Evolutionary conservation across 1,140 invertebrate genomes (phyloP), one percentile per base, ranked within the genome.

Genomic region (Magallana ariakensis): DNA sequence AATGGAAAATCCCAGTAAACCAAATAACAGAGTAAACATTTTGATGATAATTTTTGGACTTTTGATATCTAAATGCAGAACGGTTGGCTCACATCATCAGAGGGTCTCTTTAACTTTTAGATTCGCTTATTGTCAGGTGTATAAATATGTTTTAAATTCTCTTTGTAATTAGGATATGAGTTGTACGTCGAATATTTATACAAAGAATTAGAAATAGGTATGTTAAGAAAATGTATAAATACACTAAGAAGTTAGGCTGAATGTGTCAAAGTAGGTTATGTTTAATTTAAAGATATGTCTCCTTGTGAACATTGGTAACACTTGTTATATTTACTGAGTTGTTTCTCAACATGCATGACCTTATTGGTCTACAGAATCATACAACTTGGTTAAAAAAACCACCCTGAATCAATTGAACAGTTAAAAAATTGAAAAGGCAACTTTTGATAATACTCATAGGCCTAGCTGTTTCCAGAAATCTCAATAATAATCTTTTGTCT

Each of bases 141-240:
- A 26, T 75, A 75, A 75, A 75, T 75, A 46, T 46, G 33, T 4
- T 46, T 46, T 46, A 46, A 75, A 26, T 75, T 26, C 6, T 13
- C 22, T 75, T 75, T 22, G 1, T 33, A 19, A 75, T 26, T 75
- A 26, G 13, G 66, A 75, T 75, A 75, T 26, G 13, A 26, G 11
- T 19, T 26, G 66, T 13, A 26, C 33, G 66, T 26, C 33, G 15
- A 26, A 33, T 75, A 26, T 75, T 75, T 33, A 26, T 33, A 11
- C 33, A 75, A 75, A 26, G 66, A 75, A 75, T 75, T 75, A 75
- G 66, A 75, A 26, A 19, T 4, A 75, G 26, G 66, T 33, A 75
- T 75, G 10, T 33, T 75, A 75, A 75, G 66, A 75, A 75, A 75
- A 75, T 75, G 19, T 26, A 13, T 22, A 75, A 26, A 75, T 75